A percentile compares a stretch with the other conserved stretches of the same genome.
Evolutionary conservation across 2,113 vertebrate species (phyloP).

Genomic region (Barbus barbus): DNA sequence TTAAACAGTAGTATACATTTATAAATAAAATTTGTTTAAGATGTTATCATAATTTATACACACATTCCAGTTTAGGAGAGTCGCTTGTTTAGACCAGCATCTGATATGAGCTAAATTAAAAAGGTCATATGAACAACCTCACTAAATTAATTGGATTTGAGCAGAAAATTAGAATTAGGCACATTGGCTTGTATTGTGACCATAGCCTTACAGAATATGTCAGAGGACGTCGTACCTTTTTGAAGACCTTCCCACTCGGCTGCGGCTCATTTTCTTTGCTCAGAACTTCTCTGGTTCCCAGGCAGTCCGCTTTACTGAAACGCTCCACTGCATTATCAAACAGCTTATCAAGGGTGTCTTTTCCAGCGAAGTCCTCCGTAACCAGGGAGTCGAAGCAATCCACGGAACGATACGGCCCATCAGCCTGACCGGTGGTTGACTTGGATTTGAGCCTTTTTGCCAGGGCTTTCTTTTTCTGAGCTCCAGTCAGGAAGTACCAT

Average conservation of each 20-base stretch:
- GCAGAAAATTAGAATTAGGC: background rate
- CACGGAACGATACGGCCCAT: constrained; percentile 90
- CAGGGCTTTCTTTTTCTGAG: constrained; percentile 82
- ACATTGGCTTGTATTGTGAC: background rate
- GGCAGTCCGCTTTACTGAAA: constrained; percentile 82
- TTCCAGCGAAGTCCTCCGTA: constrained; percentile 87
- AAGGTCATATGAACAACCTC: background rate
- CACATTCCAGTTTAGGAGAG: background rate
- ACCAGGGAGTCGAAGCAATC: constrained; percentile 87
- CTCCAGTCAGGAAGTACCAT: constrained; percentile 93
- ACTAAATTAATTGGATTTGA: background rate
- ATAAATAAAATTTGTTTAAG: background rate
- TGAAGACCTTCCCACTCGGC: constrained; percentile 93
- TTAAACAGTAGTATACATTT: background rate
- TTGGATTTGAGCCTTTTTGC: constrained; percentile 89
- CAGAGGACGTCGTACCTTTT: constrained; percentile 83
- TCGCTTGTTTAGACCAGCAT: background rate
- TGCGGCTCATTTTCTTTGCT: constrained; percentile 95
- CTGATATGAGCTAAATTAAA: background rate
- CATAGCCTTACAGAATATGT: background rate
- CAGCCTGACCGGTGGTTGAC: constrained; percentile 75
- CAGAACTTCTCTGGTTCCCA: constrained; percentile 88
- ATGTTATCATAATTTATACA: background rate
- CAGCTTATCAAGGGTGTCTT: constrained; percentile 92
- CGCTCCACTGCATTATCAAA: constrained; percentile 84